These are phyloP conservation scores for Cyclophora punctaria DNA, from an alignment of 2,888 invertebrate species.

Conservation along the genomic window DNA sequence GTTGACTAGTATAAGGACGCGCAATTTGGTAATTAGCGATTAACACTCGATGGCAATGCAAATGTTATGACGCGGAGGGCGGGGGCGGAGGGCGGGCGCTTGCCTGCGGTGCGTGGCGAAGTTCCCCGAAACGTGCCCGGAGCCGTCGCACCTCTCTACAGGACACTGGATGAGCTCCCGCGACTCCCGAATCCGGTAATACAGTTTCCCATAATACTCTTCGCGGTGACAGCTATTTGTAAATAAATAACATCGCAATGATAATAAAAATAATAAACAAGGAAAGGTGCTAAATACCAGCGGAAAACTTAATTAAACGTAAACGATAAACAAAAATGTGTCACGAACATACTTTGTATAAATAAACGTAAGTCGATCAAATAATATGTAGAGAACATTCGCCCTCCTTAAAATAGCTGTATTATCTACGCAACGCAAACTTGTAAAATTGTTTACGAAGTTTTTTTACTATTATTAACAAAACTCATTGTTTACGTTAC, in stretches of 20 bases:
- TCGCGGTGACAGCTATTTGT: conserved; percentile 55
- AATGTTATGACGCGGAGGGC: too few species aligned
- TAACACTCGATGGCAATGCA: too few species aligned
- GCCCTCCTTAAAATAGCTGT: conserved; percentile 23
- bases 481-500: conserved; percentile 33
- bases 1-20: too few species aligned
- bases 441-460: conserved; percentile 50
- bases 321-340: conserved; percentile 27
- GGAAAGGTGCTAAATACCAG: conserved; percentile 11
- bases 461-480: conserved; percentile 39
- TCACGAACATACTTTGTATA: conserved; percentile 32
- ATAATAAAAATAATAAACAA: conserved; percentile 23
- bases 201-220: conserved; percentile 56
- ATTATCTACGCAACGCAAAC: conserved; percentile 42
- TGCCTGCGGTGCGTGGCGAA: conserved; percentile 92
- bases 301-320: conserved; percentile 6
- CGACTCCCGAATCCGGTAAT: conserved; percentile 77
- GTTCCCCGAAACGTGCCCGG: conserved; percentile 91
- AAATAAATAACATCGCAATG: conserved; percentile 37
- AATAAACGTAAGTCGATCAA: conserved; percentile 3
- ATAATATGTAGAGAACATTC: conserved; percentile 24
- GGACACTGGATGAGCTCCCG: conserved; percentile 88
- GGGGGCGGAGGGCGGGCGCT: conserved; percentile 53
- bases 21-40: too few species aligned
- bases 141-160: conserved; percentile 86